These are phyloP conservation scores for Nannoperca obscura DNA, from an alignment of 2,797 vertebrate genomes.

Conservation along the genomic window DNA sequence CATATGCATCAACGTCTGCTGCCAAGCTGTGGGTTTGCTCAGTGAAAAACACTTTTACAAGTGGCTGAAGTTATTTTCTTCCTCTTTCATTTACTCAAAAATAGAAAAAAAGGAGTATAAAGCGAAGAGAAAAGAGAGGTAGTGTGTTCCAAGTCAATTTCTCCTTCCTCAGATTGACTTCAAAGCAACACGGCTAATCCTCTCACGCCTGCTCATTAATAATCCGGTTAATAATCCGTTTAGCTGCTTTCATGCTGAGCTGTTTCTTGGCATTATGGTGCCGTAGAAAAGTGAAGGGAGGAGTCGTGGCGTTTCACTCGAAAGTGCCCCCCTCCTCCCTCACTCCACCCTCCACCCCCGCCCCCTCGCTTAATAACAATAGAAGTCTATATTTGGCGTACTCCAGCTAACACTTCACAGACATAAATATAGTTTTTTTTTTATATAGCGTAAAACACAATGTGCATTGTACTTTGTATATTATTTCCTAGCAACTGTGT, in stretches of 20 bases:
- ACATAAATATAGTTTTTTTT: background rate
- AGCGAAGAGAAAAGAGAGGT: conserved; percentile 23
- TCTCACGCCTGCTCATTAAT: conserved; percentile 83
- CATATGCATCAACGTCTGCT: background rate
- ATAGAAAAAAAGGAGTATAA: conserved; percentile 42
- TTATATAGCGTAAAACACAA: background rate
- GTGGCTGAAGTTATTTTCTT: conserved; percentile 6
- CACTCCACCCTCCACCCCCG: background rate
- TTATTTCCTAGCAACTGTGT: background rate
- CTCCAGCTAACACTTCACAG: background rate
- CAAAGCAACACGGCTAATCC: conserved; percentile 85
- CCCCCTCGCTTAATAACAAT: background rate
- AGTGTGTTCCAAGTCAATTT: conserved; percentile 78
- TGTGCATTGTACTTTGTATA: background rate
- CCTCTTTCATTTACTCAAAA: conserved; percentile 47
- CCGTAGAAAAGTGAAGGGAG: conserved; percentile 56
- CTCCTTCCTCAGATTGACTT: conserved; percentile 79
- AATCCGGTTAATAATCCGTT: conserved; percentile 87
- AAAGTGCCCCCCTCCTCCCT: conserved; percentile 5
- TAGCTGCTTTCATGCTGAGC: conserved; percentile 80
- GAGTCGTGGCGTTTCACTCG: conserved; percentile 49
- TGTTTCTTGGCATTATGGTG: conserved; percentile 81
- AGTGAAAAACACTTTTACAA: conserved; percentile 30
- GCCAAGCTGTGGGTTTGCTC: conserved; percentile 25
- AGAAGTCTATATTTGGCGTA: conserved; percentile 21